Base-by-base conservation (phyloP, 2,113 vertebrate species). In the Hirundichthys speculiger region DNA sequence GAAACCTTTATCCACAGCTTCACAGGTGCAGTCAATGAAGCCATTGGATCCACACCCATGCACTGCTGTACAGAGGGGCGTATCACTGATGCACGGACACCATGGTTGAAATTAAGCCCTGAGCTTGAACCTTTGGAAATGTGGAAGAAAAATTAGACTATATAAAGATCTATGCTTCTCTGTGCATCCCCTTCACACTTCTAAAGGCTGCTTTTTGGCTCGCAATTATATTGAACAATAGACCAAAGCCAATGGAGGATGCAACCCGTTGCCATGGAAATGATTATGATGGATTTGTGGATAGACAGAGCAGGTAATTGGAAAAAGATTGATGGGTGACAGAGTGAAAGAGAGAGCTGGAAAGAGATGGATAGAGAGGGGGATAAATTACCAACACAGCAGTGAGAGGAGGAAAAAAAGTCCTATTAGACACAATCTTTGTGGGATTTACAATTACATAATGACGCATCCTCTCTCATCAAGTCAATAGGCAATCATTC, bases 301-400 rank as follows among this genome's bases (percentile, higher is more conserved):
- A 81, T 85, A 90, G 86, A 89, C 88, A 88, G 90, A 91, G 91
- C 85, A 92, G 91, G 92, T 93, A 93, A 93, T 93, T 93, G 91
- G 88, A 93, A 92, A 93, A 93, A 92, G 92, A 93, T 91, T 93
- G 91, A 93, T 93, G 89, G 88, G 83, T 86, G 86, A 90, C 86
- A 86, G 80, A 71, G 77, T 61, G 72, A 74, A 70, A 75, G 80
- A 83, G 84, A 79, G 84, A 83, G 87, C 52, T 64, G 82, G 73
- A 55, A 69, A 76, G 49, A 49, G 78, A 84, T 64, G 63, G 82
- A 79, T 60, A 73, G 69, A 86, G 78, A 82, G 79, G 80, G 67
- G 71, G 79, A 86, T 83, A 73, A 80, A 89, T 88, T 86, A 85
- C 77, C 49, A 60, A 73, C 82, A 86, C 77, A 83, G 83, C 82